These are phyloP conservation scores for Nyctalus aviator DNA, from an alignment of 2,797 vertebrate species.

Conservation along the genomic window DNA sequence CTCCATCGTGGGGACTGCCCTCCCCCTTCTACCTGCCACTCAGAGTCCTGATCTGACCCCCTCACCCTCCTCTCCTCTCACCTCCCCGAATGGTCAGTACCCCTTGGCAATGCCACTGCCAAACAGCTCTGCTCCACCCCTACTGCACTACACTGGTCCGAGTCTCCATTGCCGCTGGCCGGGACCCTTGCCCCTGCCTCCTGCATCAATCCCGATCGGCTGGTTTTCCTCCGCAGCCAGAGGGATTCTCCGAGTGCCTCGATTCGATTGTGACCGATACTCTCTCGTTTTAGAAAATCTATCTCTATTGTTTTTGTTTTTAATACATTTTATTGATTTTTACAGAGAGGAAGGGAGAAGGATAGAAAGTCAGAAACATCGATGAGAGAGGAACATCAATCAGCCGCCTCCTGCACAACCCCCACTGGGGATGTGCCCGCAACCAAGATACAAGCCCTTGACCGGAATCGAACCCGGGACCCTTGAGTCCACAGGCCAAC, in stretches of 20 bases:
- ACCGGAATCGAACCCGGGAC: too few species aligned
- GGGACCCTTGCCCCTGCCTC: background rate
- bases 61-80: background rate
- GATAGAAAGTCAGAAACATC: too few species aligned
- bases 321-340: too few species aligned
- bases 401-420: too few species aligned
- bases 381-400: too few species aligned
- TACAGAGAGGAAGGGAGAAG: too few species aligned
- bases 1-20: background rate
- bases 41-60: background rate
- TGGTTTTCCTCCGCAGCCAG: background rate
- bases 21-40: background rate
- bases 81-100: background rate
- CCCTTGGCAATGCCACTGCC: background rate
- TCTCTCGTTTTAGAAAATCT: too few species aligned
- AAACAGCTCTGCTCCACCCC: background rate
- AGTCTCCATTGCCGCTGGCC: background rate
- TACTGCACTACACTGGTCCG: background rate
- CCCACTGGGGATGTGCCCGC: too few species aligned
- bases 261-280: accelerated
- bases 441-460: too few species aligned
- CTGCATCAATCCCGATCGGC: background rate
- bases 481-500: too few species aligned
- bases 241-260: background rate
- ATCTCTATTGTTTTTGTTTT: too few species aligned